Evolutionary conservation across 2,888 invertebrate genomes (phyloP), one percentile per base, ranked within the genome.

Genomic region (Sussaba pulchella): DNA sequence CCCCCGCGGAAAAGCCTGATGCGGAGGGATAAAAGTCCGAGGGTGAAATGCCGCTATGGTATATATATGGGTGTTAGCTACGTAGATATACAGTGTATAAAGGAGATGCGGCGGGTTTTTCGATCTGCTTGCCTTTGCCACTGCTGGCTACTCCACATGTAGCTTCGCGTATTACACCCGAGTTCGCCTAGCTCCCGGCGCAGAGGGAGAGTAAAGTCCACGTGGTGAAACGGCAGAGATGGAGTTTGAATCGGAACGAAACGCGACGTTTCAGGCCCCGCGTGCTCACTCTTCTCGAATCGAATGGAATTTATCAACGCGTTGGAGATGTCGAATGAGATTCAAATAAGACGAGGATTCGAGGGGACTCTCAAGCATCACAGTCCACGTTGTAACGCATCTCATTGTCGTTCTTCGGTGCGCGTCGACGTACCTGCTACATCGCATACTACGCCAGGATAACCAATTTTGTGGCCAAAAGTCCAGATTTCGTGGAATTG

Each of bases 251-350:
- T 83, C 83, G 84, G 84, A 54, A 86, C 82, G 82, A 83, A 86
- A 86, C 80, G 75, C 85, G 86, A 87, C 87, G 80, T 84, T 85
- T 87, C 85, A 84, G 77, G 66, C 82, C 71, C 80, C 66, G 79
- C 85, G 63, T 70, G 63, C 64, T 74, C 78, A 81, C 85, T 84
- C 86, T 88, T 89, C 87, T n/a, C n/a, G n/a, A 89, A 85, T 85
- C 83, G 83, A 89, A 89, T 89, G 87, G 87, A 89, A 89, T 89
- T 88, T 88, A 87, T 89, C 89, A 88, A 86, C 84, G 86, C 84
- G 83, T 82, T 74, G 80, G 69, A 77, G 64, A 82, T 85, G 86
- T 87, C 86, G 87, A 87, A 88, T 88, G 86, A 89, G 88, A 88
- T 89, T 88, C 87, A 86, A 87, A 87, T 87, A 85, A 86, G 86